Percentiles rank a stretch among this genome's conserved stretches.
phyloP scores from a whole-genome alignment of 2,888 invertebrate species.

The Theretra japonica region DNA sequence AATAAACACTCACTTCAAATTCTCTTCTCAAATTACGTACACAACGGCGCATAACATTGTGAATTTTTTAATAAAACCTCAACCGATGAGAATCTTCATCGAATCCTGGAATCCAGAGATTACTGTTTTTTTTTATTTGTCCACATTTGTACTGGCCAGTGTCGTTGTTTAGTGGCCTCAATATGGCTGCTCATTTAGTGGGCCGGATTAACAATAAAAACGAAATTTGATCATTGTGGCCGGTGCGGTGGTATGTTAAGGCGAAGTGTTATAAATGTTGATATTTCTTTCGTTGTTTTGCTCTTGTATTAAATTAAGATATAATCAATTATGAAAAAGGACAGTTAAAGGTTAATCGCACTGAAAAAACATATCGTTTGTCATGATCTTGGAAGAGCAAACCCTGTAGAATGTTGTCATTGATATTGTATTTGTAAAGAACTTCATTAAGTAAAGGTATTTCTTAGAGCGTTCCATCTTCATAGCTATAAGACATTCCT shows the following conservation, averaged over 20 bases:
- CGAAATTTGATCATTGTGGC: constrained; percentile 84
- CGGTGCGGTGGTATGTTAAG: constrained; percentile 67
- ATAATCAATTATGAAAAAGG: too few relatives aligned
- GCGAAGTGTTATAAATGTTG: constrained; percentile 37
- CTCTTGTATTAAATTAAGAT: too few relatives aligned
- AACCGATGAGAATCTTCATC: constrained; percentile 37
- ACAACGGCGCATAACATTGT: constrained; percentile 15
- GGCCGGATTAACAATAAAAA: constrained; percentile 82
- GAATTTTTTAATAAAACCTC: constrained; percentile 24
- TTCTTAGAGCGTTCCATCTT: too few relatives aligned
- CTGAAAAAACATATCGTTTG: too few relatives aligned
- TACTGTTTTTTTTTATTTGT: constrained; percentile 52
- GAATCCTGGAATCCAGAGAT: constrained; percentile 67
- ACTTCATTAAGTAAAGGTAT: too few relatives aligned
- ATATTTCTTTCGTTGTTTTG: too few relatives aligned
- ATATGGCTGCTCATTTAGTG: constrained; percentile 77
- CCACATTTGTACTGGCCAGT: constrained; percentile 56
- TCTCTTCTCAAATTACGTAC: background rate
- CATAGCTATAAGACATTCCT: too few relatives aligned
- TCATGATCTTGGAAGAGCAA: too few relatives aligned
- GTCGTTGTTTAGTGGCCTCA: constrained; percentile 70
- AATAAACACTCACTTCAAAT: background rate
- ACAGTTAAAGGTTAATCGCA: too few relatives aligned
- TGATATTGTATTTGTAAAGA: too few relatives aligned
- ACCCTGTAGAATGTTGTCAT: too few relatives aligned